Base-by-base conservation (phyloP, 2,888 invertebrate species). In the Epistrophe grossulariae region DNA sequence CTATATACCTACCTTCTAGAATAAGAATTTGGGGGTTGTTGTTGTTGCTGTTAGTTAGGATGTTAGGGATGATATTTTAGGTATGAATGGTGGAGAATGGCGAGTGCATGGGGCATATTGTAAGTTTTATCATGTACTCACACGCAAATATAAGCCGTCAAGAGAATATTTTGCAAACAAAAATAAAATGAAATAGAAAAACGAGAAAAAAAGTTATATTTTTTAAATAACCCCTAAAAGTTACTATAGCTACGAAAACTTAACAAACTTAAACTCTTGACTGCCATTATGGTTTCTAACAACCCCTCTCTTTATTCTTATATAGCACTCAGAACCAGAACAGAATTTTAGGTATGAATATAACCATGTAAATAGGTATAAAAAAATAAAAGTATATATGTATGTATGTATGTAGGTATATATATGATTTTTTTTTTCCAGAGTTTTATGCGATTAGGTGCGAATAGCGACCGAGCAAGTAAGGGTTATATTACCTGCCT, bases 211-310 rank as follows among this genome's bases (percentile, higher is more conserved):
- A 70, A 48, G 57, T 40, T 64, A n/a, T n/a, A 40, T 24, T 24
- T 24, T 24, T 1, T 31, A 50, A 45, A 70, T 31, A 64, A 50
- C 66, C 48, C 81, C 83, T 83, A 72, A 87, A 87, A 87, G 83
- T 87, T 72, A 83, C 87, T 87, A 87, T 87, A 87, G 87, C 87
- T 87, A 87, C 87, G 87, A 70, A 79, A 87, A 87, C 87, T 83
- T 87, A 87, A 83, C 87, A 87, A 87, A 87, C 87, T 87, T 87
- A 78, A 74, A 82, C 85, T 85, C 87, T 79, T 83, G 83, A 83
- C 87, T 83, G 82, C 87, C 83, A 87, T 87, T 79, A 87, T 83
- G 79, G 87, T 83, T 87, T 83, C 72, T 76, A 87, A 80, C 79
- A 70, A 73, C 71, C 74, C 83, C 87, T 76, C 66, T 59, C 17